Base-by-base conservation (phyloP, 1,140 invertebrate species). In the Drosophila setifemur region DNA sequence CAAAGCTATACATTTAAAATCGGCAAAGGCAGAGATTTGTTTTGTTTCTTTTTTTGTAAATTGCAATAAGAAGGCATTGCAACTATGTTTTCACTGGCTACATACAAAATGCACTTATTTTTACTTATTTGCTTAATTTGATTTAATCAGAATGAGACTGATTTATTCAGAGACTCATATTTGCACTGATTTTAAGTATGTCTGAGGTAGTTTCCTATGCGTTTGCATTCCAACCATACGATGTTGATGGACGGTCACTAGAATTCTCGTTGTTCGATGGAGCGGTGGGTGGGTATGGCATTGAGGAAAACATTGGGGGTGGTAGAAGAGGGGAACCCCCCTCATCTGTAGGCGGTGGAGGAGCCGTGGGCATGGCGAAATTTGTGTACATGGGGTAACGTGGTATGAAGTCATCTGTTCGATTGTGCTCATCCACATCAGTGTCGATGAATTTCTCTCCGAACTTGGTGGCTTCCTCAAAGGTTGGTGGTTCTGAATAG, bases 341-440 rank as follows among this genome's bases (percentile, higher is more conserved):
- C 2, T 28, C 3, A 1, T 64, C 75, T 16, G 12, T 3, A 0
- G 44, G 4, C 4, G 29, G 64, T 5, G 83, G 57, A 1, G 57
- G 75, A 1, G 81, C 83, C 26, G 83, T 25, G 1, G 83, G 83
- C 39, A 16, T 39, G 0, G 83, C 83, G 42, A 87, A 87, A 33
- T 87, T 82, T 1, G 73, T 82, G 37, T 87, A 87, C 83, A 87
- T 88, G 4, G 88, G 88, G 61, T 90, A 90, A 14, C 70, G 68
- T 2, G 88, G 88, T 26, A 86, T 54, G 7, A 87, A 90, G 33
- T 81, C 85, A 42, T 87, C 82, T 1, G 60, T 73, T n/a, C 72
- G 69, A 63, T 88, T 67, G 19, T 68, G 77, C 12, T 79, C 79
- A 39, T 83, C 69, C 4, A 52, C 67, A 49, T 90, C 88, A 12